These are phyloP conservation scores for Jordanella pulchra DNA, from an alignment of 2,797 vertebrate genomes.

Conservation along the genomic window DNA sequence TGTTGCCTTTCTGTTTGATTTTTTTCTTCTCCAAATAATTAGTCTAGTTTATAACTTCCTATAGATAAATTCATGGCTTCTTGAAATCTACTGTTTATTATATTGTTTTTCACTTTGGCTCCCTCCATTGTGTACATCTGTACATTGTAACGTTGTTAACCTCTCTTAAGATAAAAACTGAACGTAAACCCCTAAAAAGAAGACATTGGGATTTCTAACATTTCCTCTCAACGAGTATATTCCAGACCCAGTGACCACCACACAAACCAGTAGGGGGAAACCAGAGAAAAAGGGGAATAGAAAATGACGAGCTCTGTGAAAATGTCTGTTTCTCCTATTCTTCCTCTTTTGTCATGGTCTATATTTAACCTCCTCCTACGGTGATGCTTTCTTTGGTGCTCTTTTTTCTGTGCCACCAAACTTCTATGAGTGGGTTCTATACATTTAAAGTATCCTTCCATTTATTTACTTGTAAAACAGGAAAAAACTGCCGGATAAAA, in stretches of 20 bases:
- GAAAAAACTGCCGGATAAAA: background rate
- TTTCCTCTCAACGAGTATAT: conserved; percentile 88
- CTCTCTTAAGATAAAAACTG: conserved; percentile 83
- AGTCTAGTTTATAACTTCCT: conserved; percentile 28
- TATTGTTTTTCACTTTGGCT: conserved; percentile 23
- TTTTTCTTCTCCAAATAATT: background rate
- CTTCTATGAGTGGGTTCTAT: background rate
- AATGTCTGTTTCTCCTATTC: conserved; percentile 63
- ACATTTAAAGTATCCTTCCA: background rate
- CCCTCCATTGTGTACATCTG: conserved; percentile 39
- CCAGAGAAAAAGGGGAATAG: conserved; percentile 63
- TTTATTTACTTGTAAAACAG: background rate
- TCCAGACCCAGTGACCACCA: conserved; percentile 75
- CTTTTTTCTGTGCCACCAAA: conserved; percentile 5
- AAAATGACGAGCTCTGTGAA: conserved; percentile 64
- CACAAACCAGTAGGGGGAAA: conserved; percentile 29
- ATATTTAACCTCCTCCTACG: conserved; percentile 51
- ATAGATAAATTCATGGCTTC: conserved; percentile 17
- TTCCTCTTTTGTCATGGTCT: conserved; percentile 64
- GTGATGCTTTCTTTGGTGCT: conserved; percentile 44
- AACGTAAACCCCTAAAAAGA: conserved; percentile 38
- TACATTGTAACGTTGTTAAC: no score
- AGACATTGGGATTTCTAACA: conserved; percentile 64
- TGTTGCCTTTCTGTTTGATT: conserved; percentile 8
- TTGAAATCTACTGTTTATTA: conserved; percentile 15